A percentile compares a stretch with the other conserved stretches of the same genome.
Conservation (phyloP, 2,113 vertebrate species). For the Pterocles gutturalis region DNA sequence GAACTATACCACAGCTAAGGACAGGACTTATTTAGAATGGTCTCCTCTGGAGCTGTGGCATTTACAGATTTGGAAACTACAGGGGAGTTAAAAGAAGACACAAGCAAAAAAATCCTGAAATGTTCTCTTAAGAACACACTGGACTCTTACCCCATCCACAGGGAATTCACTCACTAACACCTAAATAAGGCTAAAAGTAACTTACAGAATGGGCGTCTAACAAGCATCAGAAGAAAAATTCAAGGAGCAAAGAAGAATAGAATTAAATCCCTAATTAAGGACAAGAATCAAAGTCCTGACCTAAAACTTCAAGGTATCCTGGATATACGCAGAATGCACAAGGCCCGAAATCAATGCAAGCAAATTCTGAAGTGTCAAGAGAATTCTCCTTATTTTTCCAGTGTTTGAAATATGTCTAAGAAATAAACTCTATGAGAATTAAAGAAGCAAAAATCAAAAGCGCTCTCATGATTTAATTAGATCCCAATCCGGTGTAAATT, state of each 20-base stretch:
- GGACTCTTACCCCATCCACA: background rate
- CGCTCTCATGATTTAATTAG: background rate
- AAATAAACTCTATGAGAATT: background rate
- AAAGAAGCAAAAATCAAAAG: slow-evolving; percentile 1
- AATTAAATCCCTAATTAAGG: background rate
- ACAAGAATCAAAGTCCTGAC: background rate
- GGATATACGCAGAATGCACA: background rate
- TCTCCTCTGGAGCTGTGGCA: background rate
- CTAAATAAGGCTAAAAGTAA: background rate
- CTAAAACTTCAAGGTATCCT: background rate
- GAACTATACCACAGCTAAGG: background rate
- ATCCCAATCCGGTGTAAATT: background rate
- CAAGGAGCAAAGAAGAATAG: background rate
- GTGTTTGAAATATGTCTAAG: background rate
- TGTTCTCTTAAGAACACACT: background rate
- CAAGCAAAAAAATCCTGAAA: background rate
- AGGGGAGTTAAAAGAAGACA: background rate
- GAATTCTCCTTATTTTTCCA: background rate
- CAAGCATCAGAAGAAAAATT: background rate
- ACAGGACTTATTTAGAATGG: background rate
- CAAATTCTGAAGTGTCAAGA: background rate
- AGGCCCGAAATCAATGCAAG: background rate
- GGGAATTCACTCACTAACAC: background rate
- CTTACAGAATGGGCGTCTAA: background rate
- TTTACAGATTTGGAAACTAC: background rate